These are phyloP conservation scores for Pachyuromys duprasi DNA, from an alignment of 2,797 vertebrate species.

Conservation along the genomic window DNA sequence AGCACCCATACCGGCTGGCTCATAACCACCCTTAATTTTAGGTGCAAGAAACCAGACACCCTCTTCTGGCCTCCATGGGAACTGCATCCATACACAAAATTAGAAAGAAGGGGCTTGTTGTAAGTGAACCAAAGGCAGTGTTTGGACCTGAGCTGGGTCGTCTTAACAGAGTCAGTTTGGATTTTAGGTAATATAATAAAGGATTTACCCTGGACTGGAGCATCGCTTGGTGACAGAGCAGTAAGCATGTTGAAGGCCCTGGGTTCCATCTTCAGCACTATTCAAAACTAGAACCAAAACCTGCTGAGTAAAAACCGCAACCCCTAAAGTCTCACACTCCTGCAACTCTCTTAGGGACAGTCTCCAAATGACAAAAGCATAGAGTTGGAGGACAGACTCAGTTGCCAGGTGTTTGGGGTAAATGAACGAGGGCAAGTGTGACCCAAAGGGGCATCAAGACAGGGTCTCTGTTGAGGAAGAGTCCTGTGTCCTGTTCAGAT, in stretches of 20 bases:
- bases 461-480: neutral
- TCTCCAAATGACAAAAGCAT: neutral
- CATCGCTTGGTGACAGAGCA: neutral
- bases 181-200: neutral
- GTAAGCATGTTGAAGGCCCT: neutral
- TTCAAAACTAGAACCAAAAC: neutral
- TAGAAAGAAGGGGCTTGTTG: neutral
- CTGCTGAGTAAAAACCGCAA: neutral
- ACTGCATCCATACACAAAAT: neutral
- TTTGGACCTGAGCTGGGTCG: neutral
- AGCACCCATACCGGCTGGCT: neutral
- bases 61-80: neutral
- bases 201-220: too few species aligned
- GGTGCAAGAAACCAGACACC: neutral
- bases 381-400: neutral
- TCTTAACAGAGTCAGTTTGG: neutral
- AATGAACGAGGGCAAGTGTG: neutral
- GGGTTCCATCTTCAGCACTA: neutral
- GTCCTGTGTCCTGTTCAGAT: neutral
- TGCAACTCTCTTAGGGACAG: neutral
- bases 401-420: neutral
- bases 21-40: neutral
- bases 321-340: too few species aligned
- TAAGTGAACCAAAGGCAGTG: neutral
- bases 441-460: neutral